Evolutionary conservation across 1,140 invertebrate genomes (phyloP).

Genomic region (Bursaphelenchus mucronatus): DNA sequence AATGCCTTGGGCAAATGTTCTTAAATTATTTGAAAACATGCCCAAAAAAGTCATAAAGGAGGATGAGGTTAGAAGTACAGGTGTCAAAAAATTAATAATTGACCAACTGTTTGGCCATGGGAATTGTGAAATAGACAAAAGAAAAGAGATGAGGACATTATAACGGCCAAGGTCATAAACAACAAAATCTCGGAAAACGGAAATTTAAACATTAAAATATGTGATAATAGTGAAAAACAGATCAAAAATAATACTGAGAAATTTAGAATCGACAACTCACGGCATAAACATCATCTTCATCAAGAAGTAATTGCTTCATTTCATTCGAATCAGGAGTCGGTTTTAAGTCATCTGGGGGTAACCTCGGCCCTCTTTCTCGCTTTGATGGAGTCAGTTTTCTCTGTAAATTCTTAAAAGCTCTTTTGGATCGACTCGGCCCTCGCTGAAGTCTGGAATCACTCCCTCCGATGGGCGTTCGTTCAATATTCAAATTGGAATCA

Average conservation of each 20-base stretch:
- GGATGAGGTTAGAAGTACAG: too few relatives aligned
- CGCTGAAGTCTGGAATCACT: conserved; percentile 24
- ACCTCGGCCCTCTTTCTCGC: not conserved
- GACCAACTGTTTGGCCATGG: too few relatives aligned
- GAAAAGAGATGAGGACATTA: too few relatives aligned
- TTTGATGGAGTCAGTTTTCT: conserved; percentile 20
- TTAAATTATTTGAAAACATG: too few relatives aligned
- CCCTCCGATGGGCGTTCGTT: conserved; percentile 22
- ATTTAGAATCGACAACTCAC: conserved; percentile 3
- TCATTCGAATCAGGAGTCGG: conserved; percentile 21
- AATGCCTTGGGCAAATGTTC: too few relatives aligned
- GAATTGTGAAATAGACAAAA: too few relatives aligned
- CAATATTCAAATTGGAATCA: conserved; percentile 4
- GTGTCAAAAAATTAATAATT: too few relatives aligned
- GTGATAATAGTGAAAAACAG: too few relatives aligned
- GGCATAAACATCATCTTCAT: conserved; percentile 17
- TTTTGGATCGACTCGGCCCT: conserved; percentile 22
- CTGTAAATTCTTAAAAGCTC: conserved; percentile 12
- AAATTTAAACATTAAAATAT: too few relatives aligned
- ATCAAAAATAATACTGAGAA: not conserved
- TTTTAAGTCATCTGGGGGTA: conserved; percentile 7
- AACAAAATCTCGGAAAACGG: too few relatives aligned
- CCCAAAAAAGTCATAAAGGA: too few relatives aligned
- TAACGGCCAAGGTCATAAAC: too few relatives aligned
- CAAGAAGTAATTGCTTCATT: conserved; percentile 15